Evolutionary conservation across 2,113 vertebrate species (phyloP).

Genomic region (Fulmarus glacialis): DNA sequence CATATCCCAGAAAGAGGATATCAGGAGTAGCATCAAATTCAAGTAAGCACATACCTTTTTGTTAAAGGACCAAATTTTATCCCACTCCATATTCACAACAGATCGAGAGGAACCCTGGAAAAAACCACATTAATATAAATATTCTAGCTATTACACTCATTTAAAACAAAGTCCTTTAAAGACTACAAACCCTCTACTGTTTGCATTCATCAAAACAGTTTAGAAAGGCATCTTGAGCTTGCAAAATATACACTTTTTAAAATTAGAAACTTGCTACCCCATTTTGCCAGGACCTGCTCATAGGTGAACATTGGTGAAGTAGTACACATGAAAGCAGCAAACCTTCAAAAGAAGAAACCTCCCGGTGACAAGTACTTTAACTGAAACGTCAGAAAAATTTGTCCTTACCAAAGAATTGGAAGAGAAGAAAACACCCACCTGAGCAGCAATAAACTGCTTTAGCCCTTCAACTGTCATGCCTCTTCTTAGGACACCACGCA

Average conservation of each 20-base stretch:
- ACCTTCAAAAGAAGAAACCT: neutral
- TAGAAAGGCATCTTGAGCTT: neutral
- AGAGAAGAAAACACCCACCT: constrained; percentile 76
- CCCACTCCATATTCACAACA: constrained; percentile 99
- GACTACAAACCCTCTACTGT: neutral
- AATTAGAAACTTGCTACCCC: neutral
- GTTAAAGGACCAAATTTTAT: constrained; percentile 99
- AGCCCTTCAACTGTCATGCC: constrained; percentile 98
- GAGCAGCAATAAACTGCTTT: constrained; percentile 97
- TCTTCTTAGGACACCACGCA: constrained; percentile 93
- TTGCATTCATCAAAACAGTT: neutral
- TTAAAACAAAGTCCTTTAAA: neutral
- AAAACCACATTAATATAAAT: neutral
- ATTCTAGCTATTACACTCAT: neutral
- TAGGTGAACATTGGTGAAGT: neutral
- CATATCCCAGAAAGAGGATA: neutral
- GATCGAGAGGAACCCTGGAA: constrained; percentile 93
- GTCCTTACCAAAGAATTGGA: neutral
- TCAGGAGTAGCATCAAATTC: neutral
- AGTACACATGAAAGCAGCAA: neutral
- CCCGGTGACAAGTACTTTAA: neutral
- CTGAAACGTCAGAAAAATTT: neutral
- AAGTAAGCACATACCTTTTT: constrained; percentile 87
- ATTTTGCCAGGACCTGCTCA: neutral
- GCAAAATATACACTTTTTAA: neutral